Percentiles rank a stretch among this genome's conserved stretches.
These are phyloP conservation scores for Lymantria dispar DNA, from an alignment of 2,888 invertebrate species.

Conservation along the genomic window DNA sequence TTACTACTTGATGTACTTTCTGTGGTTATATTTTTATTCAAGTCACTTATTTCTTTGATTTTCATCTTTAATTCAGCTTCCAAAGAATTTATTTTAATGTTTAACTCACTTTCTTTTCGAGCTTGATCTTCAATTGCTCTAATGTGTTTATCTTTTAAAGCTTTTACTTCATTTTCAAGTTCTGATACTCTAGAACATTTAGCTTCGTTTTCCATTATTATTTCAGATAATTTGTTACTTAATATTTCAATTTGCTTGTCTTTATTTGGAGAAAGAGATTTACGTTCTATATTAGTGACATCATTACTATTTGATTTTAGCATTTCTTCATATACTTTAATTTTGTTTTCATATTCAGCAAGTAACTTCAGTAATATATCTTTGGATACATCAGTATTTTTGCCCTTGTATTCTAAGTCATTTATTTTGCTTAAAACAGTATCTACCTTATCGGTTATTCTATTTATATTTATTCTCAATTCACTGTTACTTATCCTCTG, in stretches of 20 bases:
- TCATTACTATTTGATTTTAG: constrained; percentile 38
- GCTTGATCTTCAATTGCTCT: constrained; percentile 12
- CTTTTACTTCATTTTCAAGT: constrained; percentile 42
- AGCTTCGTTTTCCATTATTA: constrained; percentile 36
- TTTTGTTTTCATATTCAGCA: constrained; percentile 69
- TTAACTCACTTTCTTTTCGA: constrained; percentile 25
- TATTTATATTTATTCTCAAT: constrained; percentile 64
- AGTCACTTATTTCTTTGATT: constrained; percentile 24
- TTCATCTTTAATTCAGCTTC: constrained; percentile 34
- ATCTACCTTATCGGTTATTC: constrained; percentile 65
- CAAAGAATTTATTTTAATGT: constrained; percentile 36
- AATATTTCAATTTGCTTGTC: constrained; percentile 17
- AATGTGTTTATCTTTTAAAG: constrained; percentile 29
- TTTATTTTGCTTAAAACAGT: constrained; percentile 51
- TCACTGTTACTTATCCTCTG: constrained; percentile 70
- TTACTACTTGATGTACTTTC: constrained; percentile 21
- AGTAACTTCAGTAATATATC: constrained; percentile 61
- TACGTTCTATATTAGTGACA: constrained; percentile 23
- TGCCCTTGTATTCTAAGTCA: constrained; percentile 31
- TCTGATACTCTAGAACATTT: constrained; percentile 28
- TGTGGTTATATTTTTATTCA: constrained; percentile 6
- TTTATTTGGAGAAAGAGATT: constrained; percentile 7
- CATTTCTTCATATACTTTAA: constrained; percentile 61
- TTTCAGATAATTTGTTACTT: constrained; percentile 34
- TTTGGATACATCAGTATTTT: constrained; percentile 39